Percentiles rank a stretch among this genome's conserved stretches.
These are phyloP conservation scores for Danaus melanippus DNA, from an alignment of 1,140 invertebrate genomes.

Conservation along the genomic window DNA sequence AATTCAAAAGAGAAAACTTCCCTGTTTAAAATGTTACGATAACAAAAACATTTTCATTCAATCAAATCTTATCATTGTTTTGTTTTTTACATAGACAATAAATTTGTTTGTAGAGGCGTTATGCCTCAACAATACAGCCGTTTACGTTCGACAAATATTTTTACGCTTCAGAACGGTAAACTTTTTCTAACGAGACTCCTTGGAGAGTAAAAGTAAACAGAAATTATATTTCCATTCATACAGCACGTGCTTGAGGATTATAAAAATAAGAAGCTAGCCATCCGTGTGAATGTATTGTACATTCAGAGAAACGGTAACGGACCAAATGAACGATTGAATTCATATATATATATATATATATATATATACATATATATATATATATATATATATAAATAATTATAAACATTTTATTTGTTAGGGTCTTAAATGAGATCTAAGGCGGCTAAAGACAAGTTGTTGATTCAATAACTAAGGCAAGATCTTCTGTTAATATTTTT, in stretches of 20 bases:
- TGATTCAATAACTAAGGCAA: neutral
- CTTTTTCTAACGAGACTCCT: constrained; percentile 47
- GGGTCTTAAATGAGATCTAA: neutral
- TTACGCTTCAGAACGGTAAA: constrained; percentile 47
- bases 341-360: neutral
- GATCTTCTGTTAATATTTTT: no score
- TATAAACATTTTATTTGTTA: neutral
- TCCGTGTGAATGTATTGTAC: constrained; percentile 8
- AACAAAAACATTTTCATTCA: no score
- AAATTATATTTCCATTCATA: constrained; percentile 60
- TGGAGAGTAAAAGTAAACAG: constrained; percentile 58
- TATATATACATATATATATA: neutral
- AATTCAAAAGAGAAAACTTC: no score
- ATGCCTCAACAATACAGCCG: constrained; percentile 24
- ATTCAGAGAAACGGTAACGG: no score
- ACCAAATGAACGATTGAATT: no score
- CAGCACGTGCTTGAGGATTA: constrained; percentile 43
- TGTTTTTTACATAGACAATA: no score
- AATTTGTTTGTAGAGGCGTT: neutral
- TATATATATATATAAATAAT: neutral
- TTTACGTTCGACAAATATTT: constrained; percentile 54
- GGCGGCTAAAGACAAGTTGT: constrained; percentile 3
- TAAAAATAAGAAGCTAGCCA: constrained; percentile 20
- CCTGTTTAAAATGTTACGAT: no score
- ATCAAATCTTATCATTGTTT: no score